Conservation (phyloP, 2,888 invertebrate genomes). For the Dione juno region DNA sequence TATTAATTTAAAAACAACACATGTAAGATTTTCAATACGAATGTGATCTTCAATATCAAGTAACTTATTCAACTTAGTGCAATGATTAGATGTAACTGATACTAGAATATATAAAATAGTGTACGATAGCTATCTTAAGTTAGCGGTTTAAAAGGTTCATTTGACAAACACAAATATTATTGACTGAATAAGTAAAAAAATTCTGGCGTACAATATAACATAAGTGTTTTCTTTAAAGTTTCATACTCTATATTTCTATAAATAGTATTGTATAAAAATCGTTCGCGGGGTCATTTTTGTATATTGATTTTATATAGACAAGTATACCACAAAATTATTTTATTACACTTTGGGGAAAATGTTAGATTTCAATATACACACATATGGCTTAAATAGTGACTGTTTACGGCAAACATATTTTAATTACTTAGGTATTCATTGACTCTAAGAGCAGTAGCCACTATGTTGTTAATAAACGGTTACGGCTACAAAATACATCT, state of each 20-base stretch:
- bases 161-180: constrained; percentile 68
- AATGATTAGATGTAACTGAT: constrained; percentile 80
- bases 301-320: neutral
- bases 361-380: neutral
- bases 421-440: constrained; percentile 5
- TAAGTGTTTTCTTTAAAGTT: constrained; percentile 65
- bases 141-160: constrained; percentile 67
- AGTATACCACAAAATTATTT: neutral
- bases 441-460: constrained; percentile 24
- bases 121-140: constrained; percentile 74
- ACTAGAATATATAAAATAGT: constrained; percentile 69
- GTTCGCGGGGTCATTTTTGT: constrained; percentile 13
- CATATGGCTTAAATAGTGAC: constrained; percentile 4
- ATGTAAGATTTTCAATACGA: constrained; percentile 43
- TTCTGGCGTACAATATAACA: constrained; percentile 70
- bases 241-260: constrained; percentile 58
- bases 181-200: constrained; percentile 73
- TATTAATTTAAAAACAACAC: constrained; percentile 42
- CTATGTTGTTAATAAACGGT: constrained; percentile 47
- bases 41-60: constrained; percentile 73
- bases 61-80: constrained; percentile 83
- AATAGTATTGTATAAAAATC: constrained; percentile 5
- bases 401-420: neutral
- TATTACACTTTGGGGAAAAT: neutral
- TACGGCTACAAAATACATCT: constrained; percentile 51